Percentiles rank a stretch among this genome's conserved stretches.
Conservation (phyloP, 2,888 invertebrate genomes). For the Lapara coniferarum region DNA sequence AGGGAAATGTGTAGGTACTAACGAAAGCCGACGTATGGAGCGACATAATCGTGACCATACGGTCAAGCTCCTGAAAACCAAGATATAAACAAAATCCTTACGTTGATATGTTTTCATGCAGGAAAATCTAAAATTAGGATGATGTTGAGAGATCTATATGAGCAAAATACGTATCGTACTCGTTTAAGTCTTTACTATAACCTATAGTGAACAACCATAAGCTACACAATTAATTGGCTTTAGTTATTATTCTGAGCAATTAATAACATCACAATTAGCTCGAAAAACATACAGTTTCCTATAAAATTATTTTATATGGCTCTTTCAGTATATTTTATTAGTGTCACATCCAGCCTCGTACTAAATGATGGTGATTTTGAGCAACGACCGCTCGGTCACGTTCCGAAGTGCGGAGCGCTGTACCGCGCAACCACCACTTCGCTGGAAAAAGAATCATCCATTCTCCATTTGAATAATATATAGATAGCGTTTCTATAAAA, state of each 20-base stretch:
- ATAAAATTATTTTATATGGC: neutral
- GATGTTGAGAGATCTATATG: no score
- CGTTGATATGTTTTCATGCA: no score
- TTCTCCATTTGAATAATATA: conserved; percentile 79
- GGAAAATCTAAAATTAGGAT: no score
- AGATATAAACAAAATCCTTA: no score
- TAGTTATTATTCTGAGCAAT: no score
- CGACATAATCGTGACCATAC: no score
- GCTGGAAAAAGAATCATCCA: conserved; percentile 73
- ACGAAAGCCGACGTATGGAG: no score
- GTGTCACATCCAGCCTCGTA: conserved; percentile 57
- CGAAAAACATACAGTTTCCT: neutral
- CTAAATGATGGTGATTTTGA: conserved; percentile 53
- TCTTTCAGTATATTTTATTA: conserved; percentile 11
- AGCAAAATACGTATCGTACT: no score
- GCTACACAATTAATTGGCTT: no score
- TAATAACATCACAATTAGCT: neutral
- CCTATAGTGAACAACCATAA: neutral
- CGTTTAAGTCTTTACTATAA: no score
- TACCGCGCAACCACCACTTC: conserved; percentile 76
- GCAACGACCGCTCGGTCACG: conserved; percentile 70
- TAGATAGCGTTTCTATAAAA: conserved; percentile 73
- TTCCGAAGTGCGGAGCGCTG: conserved; percentile 80
- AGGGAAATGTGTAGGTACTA: no score
- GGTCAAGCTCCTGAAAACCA: no score